Evolutionary conservation across 2,113 vertebrate genomes (phyloP).

Genomic region (Phoenicopterus ruber): DNA sequence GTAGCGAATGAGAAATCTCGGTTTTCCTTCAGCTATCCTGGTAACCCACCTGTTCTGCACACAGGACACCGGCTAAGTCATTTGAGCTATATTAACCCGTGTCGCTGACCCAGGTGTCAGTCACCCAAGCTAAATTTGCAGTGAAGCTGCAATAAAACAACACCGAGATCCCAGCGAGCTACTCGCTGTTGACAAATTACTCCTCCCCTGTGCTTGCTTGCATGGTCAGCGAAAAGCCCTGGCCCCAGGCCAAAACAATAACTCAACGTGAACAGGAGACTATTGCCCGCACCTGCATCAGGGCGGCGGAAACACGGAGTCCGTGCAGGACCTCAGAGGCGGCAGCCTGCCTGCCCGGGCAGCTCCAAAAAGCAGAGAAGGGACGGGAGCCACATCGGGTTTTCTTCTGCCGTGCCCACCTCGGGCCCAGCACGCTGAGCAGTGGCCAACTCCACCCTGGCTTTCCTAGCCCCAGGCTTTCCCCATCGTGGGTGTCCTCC

Average conservation of each 20-base stretch:
- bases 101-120: not conserved
- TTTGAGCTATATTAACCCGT: not conserved
- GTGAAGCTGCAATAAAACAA: not conserved
- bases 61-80: not conserved
- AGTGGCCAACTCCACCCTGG: rapidly evolving
- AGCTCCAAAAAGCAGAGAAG: not conserved
- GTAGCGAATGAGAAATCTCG: not conserved
- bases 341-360: not conserved
- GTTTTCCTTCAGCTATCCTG: not conserved
- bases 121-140: not conserved
- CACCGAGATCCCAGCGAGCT: not conserved
- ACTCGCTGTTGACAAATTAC: not conserved
- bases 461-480: not conserved
- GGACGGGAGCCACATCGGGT: rapidly evolving
- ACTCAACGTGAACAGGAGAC: not conserved
- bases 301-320: rapidly evolving
- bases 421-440: not conserved
- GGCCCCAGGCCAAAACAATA: not conserved
- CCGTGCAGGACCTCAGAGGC: not conserved
- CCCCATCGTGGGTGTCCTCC: not conserved
- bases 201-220: not conserved
- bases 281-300: not conserved
- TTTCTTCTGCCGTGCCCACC: not conserved
- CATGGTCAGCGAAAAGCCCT: not conserved
- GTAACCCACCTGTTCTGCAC: not conserved